Evolutionary conservation across 2,797 vertebrate species (phyloP).

Genomic region (Buphagus erythrorhynchus): DNA sequence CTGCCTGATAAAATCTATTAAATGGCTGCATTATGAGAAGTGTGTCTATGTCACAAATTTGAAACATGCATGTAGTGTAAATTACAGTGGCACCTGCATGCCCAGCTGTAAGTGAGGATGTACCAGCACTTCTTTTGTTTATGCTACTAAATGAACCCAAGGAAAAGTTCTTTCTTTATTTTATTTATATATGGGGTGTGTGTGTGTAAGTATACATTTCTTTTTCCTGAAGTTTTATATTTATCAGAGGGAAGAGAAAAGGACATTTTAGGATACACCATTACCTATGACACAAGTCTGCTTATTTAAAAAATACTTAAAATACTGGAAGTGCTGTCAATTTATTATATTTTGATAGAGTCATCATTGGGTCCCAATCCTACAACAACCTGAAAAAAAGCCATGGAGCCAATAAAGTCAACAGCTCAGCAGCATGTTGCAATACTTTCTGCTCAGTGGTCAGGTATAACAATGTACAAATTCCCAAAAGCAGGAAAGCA

Average conservation of each 20-base stretch:
- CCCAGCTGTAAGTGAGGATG: slow-evolving; percentile 1
- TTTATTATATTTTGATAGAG: neutral
- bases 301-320: neutral
- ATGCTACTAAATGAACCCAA: neutral
- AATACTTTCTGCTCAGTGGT: neutral
- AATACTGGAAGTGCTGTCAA: neutral
- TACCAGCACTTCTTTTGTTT: slow-evolving; percentile 48
- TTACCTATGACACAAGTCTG: neutral
- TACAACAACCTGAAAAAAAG: neutral
- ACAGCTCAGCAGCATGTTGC: neutral
- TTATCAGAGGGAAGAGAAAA: neutral
- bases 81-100: slow-evolving; percentile 39
- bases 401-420: neutral
- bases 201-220: neutral
- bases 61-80: slow-evolving; percentile 27
- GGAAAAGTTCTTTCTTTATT: neutral
- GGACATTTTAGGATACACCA: neutral
- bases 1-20: slow-evolving; percentile 70
- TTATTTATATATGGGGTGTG: neutral
- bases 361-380: neutral
- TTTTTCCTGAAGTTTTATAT: neutral
- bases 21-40: slow-evolving; percentile 66
- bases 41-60: slow-evolving; percentile 55
- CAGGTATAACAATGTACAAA: neutral
- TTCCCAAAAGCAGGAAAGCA: neutral